Base-by-base conservation (phyloP, 2,797 vertebrate genomes). In the Esox lucius region DNA sequence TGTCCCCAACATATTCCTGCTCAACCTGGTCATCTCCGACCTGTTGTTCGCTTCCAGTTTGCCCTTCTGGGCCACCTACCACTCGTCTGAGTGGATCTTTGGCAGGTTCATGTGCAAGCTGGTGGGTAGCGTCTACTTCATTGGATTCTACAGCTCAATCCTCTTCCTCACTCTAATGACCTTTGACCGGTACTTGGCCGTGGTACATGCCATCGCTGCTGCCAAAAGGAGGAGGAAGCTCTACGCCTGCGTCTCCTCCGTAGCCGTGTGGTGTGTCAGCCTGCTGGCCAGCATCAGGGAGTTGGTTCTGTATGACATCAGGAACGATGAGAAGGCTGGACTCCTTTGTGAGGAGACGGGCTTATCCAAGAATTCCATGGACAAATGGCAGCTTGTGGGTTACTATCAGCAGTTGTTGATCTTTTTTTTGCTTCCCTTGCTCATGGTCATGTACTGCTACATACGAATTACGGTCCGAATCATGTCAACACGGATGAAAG, bases 121-220 rank as follows among this genome's bases (percentile, higher is more conserved):
- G 2, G 90, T 95, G 70, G 91, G 93, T 75, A 91, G 91, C 3
- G 82, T 91, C 13, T 94, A 94, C 76, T 88, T 88, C 1, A 84
- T 94, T 0, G 93, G 94, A 24, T 95, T 94, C 88, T 93, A 94
- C 88, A 95, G 94, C 85, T 94, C 93, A 77, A 92, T 95, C 75
- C 90, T 95, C 62, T 95, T 95, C 86, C 90, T 95, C 78, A 93
- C 93, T 0, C 92, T 95, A 42, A 93, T 95, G 93, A 95, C 94
- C 0, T 92, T 95, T 2, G 94, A 95, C 82, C 89, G 94, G 8
- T 95, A 95, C 84, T 89, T 95, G 0, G 94, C 93, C 0, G 94
- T 95, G 78, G 94, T 95, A 24, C 92, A 95, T 1, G 93, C 93
- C 0, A 83, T 95, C 74, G 64, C 89, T 0, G 91, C 93, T 1